Evolutionary conservation across 2,797 vertebrate species (phyloP).

Genomic region (Saguinus oedipus): DNA sequence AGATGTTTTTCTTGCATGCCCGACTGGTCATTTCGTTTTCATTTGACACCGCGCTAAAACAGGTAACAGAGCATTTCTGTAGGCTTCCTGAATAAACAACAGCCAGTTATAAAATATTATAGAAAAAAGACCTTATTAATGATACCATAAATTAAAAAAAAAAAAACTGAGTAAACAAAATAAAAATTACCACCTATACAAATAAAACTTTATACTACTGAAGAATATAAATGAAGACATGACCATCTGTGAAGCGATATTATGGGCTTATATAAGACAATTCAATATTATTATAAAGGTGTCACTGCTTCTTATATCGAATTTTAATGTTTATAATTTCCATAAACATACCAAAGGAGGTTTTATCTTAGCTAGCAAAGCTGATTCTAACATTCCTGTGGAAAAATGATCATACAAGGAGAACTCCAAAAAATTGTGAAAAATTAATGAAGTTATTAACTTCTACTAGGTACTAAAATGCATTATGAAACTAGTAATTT

Average conservation of each 20-base stretch:
- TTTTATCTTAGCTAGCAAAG: neutral
- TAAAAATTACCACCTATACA: neutral
- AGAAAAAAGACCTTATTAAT: neutral
- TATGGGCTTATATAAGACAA: neutral
- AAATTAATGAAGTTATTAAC: neutral
- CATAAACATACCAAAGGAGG: neutral
- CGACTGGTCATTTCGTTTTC: slow-evolving; percentile 6
- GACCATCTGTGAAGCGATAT: neutral
- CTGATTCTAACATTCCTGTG: neutral
- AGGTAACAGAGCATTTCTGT: neutral
- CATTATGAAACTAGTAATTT: neutral
- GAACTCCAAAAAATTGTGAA: neutral
- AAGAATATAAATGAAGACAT: slow-evolving; percentile 5
- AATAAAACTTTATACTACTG: neutral
- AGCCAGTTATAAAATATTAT: neutral
- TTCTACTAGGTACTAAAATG: neutral
- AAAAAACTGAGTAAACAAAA: neutral
- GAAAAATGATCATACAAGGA: neutral
- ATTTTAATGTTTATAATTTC: neutral
- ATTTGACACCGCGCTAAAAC: neutral
- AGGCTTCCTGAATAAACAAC: neutral
- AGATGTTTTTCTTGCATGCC: neutral
- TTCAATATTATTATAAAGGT: neutral
- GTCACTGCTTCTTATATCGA: neutral
- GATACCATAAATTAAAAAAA: neutral